These are phyloP conservation scores for Spisula solida DNA, from an alignment of 2,888 invertebrate species.

Conservation along the genomic window DNA sequence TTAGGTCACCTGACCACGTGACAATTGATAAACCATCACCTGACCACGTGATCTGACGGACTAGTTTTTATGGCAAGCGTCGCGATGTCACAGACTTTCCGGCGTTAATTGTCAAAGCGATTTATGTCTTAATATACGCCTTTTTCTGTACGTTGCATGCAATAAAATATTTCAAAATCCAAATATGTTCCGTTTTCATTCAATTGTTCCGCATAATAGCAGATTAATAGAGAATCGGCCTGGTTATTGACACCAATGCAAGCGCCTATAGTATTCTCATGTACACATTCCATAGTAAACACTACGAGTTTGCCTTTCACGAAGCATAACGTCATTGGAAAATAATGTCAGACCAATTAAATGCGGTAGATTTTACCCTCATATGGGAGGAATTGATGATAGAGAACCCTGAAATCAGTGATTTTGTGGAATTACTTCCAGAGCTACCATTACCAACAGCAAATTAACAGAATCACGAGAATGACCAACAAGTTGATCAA, in stretches of 20 bases:
- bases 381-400: neutral
- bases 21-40: neutral
- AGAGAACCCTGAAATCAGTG: neutral
- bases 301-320: neutral
- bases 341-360: neutral
- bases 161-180: no score
- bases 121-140: neutral
- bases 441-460: neutral
- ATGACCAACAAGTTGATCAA: neutral
- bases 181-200: no score
- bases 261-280: neutral
- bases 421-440: neutral
- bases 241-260: neutral
- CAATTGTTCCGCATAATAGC: neutral
- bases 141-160: neutral
- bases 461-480: neutral
- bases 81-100: conserved; percentile 14
- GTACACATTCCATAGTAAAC: conserved; percentile 6
- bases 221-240: neutral
- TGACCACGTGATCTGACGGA: conserved; percentile 9
- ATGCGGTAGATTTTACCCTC: neutral
- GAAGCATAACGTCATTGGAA: neutral
- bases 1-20: neutral
- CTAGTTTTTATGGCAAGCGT: neutral
- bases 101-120: neutral